A percentile compares a stretch with the other conserved stretches of the same genome.
These are phyloP conservation scores for Mesitornis unicolor DNA, from an alignment of 2,113 vertebrate genomes.

Conservation along the genomic window DNA sequence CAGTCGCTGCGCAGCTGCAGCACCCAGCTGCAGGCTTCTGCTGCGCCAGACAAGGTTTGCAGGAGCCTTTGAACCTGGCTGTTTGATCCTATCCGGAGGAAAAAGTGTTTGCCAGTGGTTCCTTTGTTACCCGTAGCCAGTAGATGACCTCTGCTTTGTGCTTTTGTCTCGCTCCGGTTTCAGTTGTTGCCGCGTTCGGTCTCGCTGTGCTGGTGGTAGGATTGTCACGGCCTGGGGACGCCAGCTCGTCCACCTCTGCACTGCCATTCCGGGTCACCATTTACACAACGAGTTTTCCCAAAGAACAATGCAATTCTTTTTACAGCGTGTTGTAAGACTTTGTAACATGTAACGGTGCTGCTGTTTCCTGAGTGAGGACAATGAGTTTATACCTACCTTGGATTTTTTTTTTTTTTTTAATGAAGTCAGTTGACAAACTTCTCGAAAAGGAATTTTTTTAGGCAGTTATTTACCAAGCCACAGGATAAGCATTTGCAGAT, in stretches of 20 bases:
- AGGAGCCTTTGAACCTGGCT: not conserved
- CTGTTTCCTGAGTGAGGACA: not conserved
- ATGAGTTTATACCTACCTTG: not conserved
- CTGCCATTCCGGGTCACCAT: not conserved
- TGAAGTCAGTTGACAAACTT: not conserved
- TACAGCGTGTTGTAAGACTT: rapidly evolving
- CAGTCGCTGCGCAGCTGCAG: not conserved
- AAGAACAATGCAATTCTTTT: not conserved
- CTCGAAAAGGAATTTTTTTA: not conserved
- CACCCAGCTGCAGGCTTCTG: not conserved
- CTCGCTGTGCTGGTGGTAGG: not conserved
- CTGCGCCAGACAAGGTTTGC: not conserved
- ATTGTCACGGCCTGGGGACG: not conserved
- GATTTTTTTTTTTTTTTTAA: not conserved
- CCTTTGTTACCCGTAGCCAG: not conserved
- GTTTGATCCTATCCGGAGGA: not conserved
- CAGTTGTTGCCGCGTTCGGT: not conserved
- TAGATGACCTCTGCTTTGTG: not conserved
- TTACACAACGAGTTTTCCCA: rapidly evolving
- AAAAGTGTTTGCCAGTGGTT: not conserved
- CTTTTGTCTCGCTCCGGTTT: not conserved
- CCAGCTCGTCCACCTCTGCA: not conserved
- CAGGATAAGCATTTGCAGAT: not conserved
- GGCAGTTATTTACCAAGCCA: not conserved
- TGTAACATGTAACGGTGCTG: rapidly evolving